These are phyloP conservation scores for Scaptomyza polygonia DNA, from an alignment of 2,888 invertebrate genomes.

Conservation along the genomic window DNA sequence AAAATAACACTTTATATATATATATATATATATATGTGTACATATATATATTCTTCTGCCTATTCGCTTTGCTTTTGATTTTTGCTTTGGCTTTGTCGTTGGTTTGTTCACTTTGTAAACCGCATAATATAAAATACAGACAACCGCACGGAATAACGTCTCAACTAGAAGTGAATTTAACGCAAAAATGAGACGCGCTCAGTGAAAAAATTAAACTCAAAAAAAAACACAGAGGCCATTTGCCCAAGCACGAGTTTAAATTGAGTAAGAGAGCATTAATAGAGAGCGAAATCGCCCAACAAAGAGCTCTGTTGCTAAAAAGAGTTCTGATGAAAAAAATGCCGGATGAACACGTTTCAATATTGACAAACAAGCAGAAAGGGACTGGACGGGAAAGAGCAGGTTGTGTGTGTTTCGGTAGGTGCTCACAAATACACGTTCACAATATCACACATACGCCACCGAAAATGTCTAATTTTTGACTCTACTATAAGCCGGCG, in stretches of 20 bases:
- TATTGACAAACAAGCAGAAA: slow-evolving; percentile 19
- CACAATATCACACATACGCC: slow-evolving; percentile 57
- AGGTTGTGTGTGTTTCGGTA: slow-evolving; percentile 49
- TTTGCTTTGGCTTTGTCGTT: slow-evolving; percentile 39
- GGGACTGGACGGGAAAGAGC: slow-evolving; percentile 1
- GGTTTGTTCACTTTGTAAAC: slow-evolving; percentile 43
- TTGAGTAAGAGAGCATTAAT: slow-evolving; percentile 28
- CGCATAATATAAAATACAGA: slow-evolving; percentile 52
- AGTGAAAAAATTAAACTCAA: slow-evolving; percentile 20
- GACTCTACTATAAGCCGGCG: slow-evolving; percentile 54
- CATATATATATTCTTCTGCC: slow-evolving; percentile 22
- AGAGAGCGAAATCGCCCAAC: slow-evolving; percentile 12
- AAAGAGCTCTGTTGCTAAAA: slow-evolving; percentile 19
- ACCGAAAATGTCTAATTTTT: slow-evolving; percentile 19
- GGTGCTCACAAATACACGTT: slow-evolving; percentile 18
- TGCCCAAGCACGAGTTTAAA: slow-evolving; percentile 71
- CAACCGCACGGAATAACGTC: slow-evolving; percentile 80
- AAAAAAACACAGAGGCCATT: slow-evolving; percentile 6
- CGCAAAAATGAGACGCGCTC: slow-evolving; percentile 27
- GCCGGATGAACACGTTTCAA: slow-evolving; percentile 36
- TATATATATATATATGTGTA: neutral
- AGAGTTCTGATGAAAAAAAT: slow-evolving; percentile 11
- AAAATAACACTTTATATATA: slow-evolving; percentile 40
- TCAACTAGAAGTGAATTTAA: slow-evolving; percentile 80
- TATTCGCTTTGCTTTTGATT: slow-evolving; percentile 35